Conservation (phyloP, 2,113 vertebrate genomes). For the Ptilonorhynchus violaceus region DNA sequence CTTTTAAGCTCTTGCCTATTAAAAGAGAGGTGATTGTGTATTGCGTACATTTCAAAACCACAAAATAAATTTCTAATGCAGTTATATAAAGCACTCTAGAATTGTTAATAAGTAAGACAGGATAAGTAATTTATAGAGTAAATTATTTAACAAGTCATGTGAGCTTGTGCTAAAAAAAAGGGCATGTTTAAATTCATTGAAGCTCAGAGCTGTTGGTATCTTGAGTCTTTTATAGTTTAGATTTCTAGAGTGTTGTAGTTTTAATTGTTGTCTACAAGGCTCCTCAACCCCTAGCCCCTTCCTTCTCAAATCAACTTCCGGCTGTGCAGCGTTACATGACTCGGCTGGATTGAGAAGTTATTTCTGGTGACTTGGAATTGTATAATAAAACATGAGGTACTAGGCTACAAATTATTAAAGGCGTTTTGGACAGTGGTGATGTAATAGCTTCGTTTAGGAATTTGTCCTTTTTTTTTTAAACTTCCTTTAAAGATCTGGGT, state of each 20-base stretch:
- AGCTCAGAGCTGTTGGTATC: conserved; percentile 17
- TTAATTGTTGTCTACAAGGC: not conserved
- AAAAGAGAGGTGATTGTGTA: conserved; percentile 25
- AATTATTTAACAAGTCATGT: conserved; percentile 70
- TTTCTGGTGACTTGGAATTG: conserved; percentile 48
- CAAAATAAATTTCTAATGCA: conserved; percentile 59
- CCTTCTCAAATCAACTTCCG: not conserved
- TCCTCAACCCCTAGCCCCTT: not conserved
- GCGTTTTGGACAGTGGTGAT: not conserved
- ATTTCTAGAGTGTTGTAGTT: not conserved
- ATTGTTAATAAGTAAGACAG: conserved; percentile 71
- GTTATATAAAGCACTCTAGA: conserved; percentile 64
- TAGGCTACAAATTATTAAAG: conserved; percentile 25
- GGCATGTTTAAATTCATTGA: not conserved
- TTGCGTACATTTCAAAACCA: conserved; percentile 52
- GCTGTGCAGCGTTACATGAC: not conserved
- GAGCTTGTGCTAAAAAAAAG: conserved; percentile 42
- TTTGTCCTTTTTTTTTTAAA: not conserved
- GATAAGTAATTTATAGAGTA: conserved; percentile 67
- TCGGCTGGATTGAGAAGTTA: conserved; percentile 53
- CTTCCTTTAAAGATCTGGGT: not conserved
- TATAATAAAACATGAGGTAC: not conserved
- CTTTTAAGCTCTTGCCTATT: conserved; percentile 13
- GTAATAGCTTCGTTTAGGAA: not conserved
- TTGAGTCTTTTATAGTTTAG: not conserved